phyloP scores from a whole-genome alignment of 2,113 vertebrate species.

The Pteruthius melanotis region DNA sequence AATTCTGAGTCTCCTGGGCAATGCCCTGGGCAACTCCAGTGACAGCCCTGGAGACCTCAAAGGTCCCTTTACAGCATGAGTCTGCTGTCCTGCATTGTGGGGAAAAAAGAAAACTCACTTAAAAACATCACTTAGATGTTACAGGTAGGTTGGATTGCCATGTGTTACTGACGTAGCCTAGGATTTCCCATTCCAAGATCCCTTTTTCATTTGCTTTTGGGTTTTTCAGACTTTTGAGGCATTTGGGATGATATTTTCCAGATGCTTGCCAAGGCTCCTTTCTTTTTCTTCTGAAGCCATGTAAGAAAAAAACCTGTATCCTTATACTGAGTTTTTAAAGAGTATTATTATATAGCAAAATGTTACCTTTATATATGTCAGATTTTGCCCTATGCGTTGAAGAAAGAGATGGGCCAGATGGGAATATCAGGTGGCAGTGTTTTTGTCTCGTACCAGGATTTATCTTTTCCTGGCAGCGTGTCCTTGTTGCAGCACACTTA shows the following conservation, averaged over 20 bases:
- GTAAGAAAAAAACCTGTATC: background rate
- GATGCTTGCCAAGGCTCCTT: background rate
- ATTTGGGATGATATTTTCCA: background rate
- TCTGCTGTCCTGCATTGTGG: background rate
- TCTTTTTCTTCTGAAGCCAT: background rate
- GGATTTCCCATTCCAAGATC: background rate
- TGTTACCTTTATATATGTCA: background rate
- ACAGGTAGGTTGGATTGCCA: background rate
- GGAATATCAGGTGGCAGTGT: background rate
- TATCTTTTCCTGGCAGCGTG: background rate
- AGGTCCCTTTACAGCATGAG: background rate
- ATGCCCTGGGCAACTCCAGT: background rate
- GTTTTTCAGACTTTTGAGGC: background rate
- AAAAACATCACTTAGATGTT: background rate
- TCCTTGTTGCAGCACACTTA: slow-evolving; percentile 37
- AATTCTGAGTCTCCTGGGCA: background rate
- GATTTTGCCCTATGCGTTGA: background rate
- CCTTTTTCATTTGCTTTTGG: background rate
- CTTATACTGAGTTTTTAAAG: background rate
- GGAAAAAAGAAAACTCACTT: background rate
- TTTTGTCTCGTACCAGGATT: background rate
- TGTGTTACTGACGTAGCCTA: background rate
- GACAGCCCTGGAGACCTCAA: background rate
- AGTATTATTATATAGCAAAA: background rate
- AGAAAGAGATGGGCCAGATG: background rate